phyloP scores from a whole-genome alignment of 2,113 vertebrate species.

The Sylvilagus bachmani region DNA sequence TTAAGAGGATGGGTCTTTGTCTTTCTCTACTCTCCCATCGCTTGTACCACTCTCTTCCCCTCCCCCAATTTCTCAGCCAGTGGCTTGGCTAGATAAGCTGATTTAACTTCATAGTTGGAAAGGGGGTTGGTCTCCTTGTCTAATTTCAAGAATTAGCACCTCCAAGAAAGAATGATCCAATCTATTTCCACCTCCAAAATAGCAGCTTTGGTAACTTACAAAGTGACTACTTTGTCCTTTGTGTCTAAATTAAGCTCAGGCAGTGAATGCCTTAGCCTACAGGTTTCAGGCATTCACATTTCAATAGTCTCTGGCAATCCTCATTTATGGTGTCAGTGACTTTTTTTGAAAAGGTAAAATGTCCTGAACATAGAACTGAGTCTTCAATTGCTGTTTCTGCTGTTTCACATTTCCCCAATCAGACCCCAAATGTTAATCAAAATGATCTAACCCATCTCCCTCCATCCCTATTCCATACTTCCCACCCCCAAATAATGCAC shows the following conservation, averaged over 20 bases:
- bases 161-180: conserved; percentile 72
- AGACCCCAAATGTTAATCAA: conserved; percentile 65
- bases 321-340: conserved; percentile 62
- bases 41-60: neutral
- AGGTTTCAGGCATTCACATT: conserved; percentile 77
- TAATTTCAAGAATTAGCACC: conserved; percentile 83
- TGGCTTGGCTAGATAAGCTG: conserved; percentile 55
- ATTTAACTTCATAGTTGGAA: conserved; percentile 23
- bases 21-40: neutral
- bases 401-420: conserved; percentile 62
- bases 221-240: conserved; percentile 68
- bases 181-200: conserved; percentile 43
- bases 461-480: conserved; percentile 40
- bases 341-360: conserved; percentile 67
- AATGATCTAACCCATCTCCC: conserved; percentile 54
- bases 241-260: conserved; percentile 61
- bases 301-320: conserved; percentile 76
- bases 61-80: neutral
- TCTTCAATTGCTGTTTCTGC: conserved; percentile 59
- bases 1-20: neutral
- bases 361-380: conserved; percentile 72
- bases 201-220: conserved; percentile 75
- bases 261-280: conserved; percentile 63
- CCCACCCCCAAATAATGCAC: conserved; percentile 80
- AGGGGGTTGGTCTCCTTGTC: conserved; percentile 38